These are phyloP conservation scores for Caenorhabditis sp. DNA, from an alignment of 2,888 invertebrate species.

Conservation along the genomic window DNA sequence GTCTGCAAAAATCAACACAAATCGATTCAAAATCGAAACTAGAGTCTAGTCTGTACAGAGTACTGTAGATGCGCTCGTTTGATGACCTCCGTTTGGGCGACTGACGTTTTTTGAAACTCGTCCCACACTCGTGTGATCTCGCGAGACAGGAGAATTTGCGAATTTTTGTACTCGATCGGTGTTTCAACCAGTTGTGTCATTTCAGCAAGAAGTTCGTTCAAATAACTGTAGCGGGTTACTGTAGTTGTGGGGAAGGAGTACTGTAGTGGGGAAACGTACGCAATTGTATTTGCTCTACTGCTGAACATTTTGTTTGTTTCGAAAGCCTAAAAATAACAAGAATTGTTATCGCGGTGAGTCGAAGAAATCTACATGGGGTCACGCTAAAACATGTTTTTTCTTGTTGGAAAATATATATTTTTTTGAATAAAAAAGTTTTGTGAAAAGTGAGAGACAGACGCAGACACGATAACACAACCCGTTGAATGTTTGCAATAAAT, in stretches of 20 bases:
- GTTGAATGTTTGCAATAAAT: too few relatives aligned
- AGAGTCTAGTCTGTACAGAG: background rate
- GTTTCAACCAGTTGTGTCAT: conserved; percentile 24
- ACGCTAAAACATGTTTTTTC: too few relatives aligned
- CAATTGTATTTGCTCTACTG: background rate
- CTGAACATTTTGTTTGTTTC: background rate
- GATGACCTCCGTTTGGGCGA: background rate
- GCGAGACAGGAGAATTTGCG: conserved; percentile 22
- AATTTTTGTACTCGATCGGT: conserved; percentile 15
- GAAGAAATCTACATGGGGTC: background rate
- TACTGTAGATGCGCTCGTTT: background rate
- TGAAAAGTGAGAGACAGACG: too few relatives aligned
- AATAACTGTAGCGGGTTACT: conserved; percentile 20
- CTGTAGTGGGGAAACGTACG: background rate
- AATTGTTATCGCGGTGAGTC: background rate
- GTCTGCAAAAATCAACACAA: too few relatives aligned
- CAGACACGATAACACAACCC: too few relatives aligned
- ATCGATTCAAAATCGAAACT: too few relatives aligned
- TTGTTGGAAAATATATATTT: too few relatives aligned
- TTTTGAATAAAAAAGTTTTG: too few relatives aligned
- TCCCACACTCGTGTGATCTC: conserved; percentile 29
- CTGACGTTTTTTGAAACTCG: conserved; percentile 1
- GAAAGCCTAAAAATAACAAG: background rate
- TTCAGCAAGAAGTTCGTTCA: conserved; percentile 41
- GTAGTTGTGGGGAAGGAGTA: too few relatives aligned